A percentile compares a stretch with the other conserved stretches of the same genome.
Evolutionary conservation across 2,797 vertebrate genomes (phyloP).

Genomic region (Bovichtus variegatus): DNA sequence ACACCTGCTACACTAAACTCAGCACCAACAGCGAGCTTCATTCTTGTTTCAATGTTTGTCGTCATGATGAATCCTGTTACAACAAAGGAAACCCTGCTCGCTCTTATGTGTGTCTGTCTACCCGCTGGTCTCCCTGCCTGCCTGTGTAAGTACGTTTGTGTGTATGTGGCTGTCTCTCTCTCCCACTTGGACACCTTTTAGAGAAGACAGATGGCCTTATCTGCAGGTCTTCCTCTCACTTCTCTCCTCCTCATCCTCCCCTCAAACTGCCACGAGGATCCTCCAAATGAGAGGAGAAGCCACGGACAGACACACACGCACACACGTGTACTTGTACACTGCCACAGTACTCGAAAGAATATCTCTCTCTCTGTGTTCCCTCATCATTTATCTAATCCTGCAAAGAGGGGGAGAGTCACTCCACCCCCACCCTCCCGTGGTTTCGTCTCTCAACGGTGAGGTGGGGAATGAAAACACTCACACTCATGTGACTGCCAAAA

Average conservation of each 20-base stretch:
- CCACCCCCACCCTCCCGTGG: background rate
- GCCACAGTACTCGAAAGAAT: background rate
- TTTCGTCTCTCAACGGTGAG: background rate
- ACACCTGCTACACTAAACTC: conserved; percentile 10
- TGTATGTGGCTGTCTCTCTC: conserved; percentile 10
- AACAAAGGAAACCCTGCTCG: conserved; percentile 24
- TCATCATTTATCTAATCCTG: conserved; percentile 28
- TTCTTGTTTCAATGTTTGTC: conserved; percentile 5
- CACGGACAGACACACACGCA: background rate
- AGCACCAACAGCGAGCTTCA: background rate
- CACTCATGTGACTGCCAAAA: conserved; percentile 15
- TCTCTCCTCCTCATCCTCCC: conserved; percentile 42
- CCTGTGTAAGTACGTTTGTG: background rate
- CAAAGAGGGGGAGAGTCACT: conserved; percentile 6
- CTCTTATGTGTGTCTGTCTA: background rate
- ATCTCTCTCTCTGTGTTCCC: background rate
- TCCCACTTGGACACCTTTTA: conserved; percentile 40
- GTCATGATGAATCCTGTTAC: background rate
- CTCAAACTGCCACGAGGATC: conserved; percentile 60
- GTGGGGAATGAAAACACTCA: conserved; percentile 4
- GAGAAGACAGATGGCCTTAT: conserved; percentile 75
- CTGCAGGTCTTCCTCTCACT: conserved; percentile 68
- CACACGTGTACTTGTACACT: background rate
- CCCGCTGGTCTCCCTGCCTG: conserved; percentile 42
- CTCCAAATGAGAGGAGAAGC: conserved; percentile 43